phyloP scores from a whole-genome alignment of 1,140 invertebrate species.

The Plectrocnemia conspersa region DNA sequence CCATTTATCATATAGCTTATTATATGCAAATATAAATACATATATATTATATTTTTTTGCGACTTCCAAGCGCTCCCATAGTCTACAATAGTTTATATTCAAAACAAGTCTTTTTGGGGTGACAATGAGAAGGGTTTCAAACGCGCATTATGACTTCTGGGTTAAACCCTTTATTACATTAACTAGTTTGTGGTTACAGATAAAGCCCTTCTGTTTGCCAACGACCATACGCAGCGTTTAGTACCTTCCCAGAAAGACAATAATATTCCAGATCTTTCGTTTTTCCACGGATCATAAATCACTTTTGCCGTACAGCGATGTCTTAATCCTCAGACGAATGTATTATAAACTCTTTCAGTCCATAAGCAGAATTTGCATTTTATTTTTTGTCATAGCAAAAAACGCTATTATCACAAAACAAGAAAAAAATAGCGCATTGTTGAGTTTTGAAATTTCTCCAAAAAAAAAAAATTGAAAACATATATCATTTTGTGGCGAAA shows the following conservation, averaged over 20 bases:
- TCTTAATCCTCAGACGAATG: constrained; percentile 28
- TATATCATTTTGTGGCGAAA: too few relatives aligned
- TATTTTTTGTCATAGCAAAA: too few relatives aligned
- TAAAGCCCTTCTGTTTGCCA: constrained; percentile 5
- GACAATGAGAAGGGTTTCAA: constrained; percentile 25
- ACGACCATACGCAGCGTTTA: constrained; percentile 1
- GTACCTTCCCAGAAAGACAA: constrained; percentile 28
- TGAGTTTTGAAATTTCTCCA: background rate
- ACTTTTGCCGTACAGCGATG: constrained; percentile 16
- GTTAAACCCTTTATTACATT: constrained; percentile 27
- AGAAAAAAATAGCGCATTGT: background rate
- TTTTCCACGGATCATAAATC: constrained; percentile 27
- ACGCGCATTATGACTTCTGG: constrained; percentile 34
- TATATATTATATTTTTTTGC: too few relatives aligned
- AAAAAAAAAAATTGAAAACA: constrained; percentile 3
- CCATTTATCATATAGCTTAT: background rate
- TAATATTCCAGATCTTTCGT: constrained; percentile 32
- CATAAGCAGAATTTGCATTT: constrained; percentile 8
- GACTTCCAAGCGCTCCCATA: too few relatives aligned
- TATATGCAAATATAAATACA: background rate
- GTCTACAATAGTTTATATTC: too few relatives aligned
- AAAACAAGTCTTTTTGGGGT: constrained; percentile 2
- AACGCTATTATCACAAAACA: too few relatives aligned
- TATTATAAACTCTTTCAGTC: constrained; percentile 7
- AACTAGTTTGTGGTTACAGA: constrained; percentile 29